Evolutionary conservation across 2,797 vertebrate species (phyloP), one percentile per base, ranked within the genome.

Genomic region (Pantherophis alleghaniensis): DNA sequence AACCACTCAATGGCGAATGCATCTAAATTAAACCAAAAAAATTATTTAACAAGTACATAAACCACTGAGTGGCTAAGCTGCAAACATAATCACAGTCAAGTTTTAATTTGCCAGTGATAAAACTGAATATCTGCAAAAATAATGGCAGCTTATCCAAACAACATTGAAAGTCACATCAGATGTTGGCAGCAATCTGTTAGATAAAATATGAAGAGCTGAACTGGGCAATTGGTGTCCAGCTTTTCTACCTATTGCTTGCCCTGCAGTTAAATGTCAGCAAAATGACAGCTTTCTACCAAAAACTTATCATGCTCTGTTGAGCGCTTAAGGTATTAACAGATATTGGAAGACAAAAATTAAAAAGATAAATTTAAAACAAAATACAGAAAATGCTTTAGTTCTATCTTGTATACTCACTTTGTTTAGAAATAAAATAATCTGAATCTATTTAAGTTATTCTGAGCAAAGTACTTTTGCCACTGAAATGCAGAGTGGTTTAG

Each of bases 251-350:
- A 96, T 92, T 95, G 94, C 95, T 96, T 97, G 92, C 94, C 91
- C 93, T 96, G 60, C 94, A 94, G 95, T 95, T 95, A 96, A 97
- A 97, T 97, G 96, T 95, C 96, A 96, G 92, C 95, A 94, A 83
- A 47, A 47, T 83, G 93, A 88, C 92, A 96, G 94, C 95, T 95
- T 95, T 92, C 63, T 95, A 94, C 90, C 4, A 1, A 95, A 93
- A 90, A 94, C 91, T 96, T 95, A 88, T 96, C 92, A 95, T 53
- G 20, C 94, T 92, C 37, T 87, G 4, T 96, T 74, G 60, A 91
- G 92, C 92, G 94, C 93, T 93, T 32, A 18, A 94, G 95, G 95
- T 94, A 95, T 88, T 47, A 93, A 90, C 94, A 96, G 94, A 95
- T 87, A 92, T 94, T 93, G 0, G 93, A 90, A 92, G 93, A n/a